A percentile compares a stretch with the other conserved stretches of the same genome.
These are phyloP conservation scores for Pseudomyrmex dendroicus DNA, from an alignment of 1,140 invertebrate species.

Conservation along the genomic window DNA sequence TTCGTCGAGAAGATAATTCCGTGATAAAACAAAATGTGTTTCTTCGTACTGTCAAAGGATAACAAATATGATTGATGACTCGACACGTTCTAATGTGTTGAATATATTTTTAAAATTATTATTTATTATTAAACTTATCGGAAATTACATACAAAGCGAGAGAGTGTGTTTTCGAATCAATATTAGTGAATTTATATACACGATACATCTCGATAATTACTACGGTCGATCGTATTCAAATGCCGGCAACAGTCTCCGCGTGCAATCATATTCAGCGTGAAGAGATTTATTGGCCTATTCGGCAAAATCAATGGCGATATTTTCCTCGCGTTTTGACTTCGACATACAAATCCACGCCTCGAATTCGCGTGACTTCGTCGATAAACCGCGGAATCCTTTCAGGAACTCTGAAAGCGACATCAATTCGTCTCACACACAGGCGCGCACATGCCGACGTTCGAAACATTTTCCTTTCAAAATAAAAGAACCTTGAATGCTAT, in stretches of 20 bases:
- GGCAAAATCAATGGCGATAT: conserved; percentile 30
- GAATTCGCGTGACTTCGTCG: conserved; percentile 70
- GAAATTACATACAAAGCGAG: neutral
- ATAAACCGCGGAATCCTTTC: conserved; percentile 66
- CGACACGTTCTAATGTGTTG: no score
- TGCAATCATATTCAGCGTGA: neutral
- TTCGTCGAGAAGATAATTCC: no score
- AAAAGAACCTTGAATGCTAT: conserved; percentile 13
- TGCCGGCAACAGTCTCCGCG: neutral
- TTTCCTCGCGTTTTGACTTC: conserved; percentile 24
- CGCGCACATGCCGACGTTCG: neutral
- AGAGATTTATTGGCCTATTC: conserved; percentile 44
- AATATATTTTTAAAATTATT: neutral
- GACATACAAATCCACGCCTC: conserved; percentile 68
- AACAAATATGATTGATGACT: no score
- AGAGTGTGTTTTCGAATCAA: neutral
- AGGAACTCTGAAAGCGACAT: conserved; percentile 64
- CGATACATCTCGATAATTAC: conserved; percentile 31
- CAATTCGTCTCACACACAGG: conserved; percentile 57
- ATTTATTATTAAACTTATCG: neutral
- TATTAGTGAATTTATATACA: neutral
- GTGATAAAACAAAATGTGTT: no score
- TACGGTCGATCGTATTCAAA: conserved; percentile 12
- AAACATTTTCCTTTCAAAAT: conserved; percentile 39
- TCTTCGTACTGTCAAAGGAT: no score